Evolutionary conservation across 1,140 invertebrate genomes (phyloP).

Genomic region (Drosophila biarmipes): DNA sequence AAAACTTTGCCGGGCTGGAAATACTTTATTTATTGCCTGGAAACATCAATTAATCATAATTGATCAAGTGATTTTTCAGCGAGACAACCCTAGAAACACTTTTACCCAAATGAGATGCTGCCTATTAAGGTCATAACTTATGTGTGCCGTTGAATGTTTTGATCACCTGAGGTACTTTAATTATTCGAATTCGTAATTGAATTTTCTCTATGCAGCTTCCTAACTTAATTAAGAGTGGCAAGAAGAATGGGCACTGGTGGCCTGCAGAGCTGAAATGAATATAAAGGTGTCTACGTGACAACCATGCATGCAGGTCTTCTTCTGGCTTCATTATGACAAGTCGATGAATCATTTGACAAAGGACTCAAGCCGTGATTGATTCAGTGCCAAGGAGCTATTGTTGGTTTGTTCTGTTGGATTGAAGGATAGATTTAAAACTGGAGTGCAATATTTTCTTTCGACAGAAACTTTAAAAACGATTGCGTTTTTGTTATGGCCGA

Average conservation of each 20-base stretch:
- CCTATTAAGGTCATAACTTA: not conserved
- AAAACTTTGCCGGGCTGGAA: no score
- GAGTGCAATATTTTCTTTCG: no score
- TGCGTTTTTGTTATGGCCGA: no score
- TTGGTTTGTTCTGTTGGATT: not conserved
- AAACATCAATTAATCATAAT: conserved; percentile 23
- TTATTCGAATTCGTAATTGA: not conserved
- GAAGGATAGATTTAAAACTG: no score
- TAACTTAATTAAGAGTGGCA: not conserved
- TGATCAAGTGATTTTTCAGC: conserved; percentile 18
- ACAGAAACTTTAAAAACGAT: no score
- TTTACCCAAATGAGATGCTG: not conserved
- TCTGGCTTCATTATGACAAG: not conserved
- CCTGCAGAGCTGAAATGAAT: not conserved
- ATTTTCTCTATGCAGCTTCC: not conserved
- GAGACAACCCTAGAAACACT: not conserved
- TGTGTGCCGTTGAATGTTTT: not conserved
- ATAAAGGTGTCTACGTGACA: not conserved
- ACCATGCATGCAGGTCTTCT: not conserved
- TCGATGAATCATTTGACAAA: not conserved
- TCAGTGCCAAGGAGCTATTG: not conserved
- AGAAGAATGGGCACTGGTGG: not conserved
- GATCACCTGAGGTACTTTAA: not conserved
- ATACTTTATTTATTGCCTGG: conserved; percentile 3
- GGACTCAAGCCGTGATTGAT: not conserved